A percentile compares a stretch with the other conserved stretches of the same genome.
These are phyloP conservation scores for Anableps anableps DNA, from an alignment of 2,797 vertebrate genomes.

Conservation along the genomic window DNA sequence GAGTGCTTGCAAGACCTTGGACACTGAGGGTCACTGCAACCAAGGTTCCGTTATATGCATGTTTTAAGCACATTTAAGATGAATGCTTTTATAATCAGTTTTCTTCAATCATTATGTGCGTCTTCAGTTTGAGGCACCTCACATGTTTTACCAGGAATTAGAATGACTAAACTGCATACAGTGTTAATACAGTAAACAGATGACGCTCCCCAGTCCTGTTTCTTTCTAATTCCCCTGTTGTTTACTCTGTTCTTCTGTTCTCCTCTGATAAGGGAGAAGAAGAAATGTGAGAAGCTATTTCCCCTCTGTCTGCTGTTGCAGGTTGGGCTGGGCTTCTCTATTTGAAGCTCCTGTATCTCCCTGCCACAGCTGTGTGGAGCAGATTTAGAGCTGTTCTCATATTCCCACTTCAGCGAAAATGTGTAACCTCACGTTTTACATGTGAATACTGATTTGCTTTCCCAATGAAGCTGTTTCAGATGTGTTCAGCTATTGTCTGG, in stretches of 20 bases:
- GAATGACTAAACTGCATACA: conserved; percentile 1
- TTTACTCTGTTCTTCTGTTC: conserved; percentile 68
- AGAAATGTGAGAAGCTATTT: conserved; percentile 30
- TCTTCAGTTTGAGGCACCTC: conserved; percentile 2
- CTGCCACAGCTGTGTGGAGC: conserved; percentile 63
- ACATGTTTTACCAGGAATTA: conserved; percentile 16
- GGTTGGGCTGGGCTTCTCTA: conserved; percentile 43
- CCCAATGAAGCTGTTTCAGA: conserved; percentile 64
- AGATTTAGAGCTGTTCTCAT: conserved; percentile 53
- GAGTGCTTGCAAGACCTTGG: conserved; percentile 66
- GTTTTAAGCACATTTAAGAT: conserved; percentile 16
- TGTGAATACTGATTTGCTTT: conserved; percentile 57
- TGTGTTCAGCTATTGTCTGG: conserved; percentile 64
- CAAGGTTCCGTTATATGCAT: conserved; percentile 46
- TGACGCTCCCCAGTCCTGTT: conserved; percentile 52
- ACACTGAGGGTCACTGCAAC: conserved; percentile 51
- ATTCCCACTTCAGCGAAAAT: conserved; percentile 56
- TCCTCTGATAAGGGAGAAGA: conserved; percentile 74
- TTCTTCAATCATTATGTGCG: background rate
- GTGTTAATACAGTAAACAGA: conserved; percentile 46
- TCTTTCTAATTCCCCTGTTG: conserved; percentile 60
- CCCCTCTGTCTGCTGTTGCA: conserved; percentile 32
- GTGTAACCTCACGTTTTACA: conserved; percentile 38
- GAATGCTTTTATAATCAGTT: conserved; percentile 9
- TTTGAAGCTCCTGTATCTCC: conserved; percentile 80